Evolutionary conservation across 2,797 vertebrate genomes (phyloP).

Genomic region (Gymnothorax reevesii): DNA sequence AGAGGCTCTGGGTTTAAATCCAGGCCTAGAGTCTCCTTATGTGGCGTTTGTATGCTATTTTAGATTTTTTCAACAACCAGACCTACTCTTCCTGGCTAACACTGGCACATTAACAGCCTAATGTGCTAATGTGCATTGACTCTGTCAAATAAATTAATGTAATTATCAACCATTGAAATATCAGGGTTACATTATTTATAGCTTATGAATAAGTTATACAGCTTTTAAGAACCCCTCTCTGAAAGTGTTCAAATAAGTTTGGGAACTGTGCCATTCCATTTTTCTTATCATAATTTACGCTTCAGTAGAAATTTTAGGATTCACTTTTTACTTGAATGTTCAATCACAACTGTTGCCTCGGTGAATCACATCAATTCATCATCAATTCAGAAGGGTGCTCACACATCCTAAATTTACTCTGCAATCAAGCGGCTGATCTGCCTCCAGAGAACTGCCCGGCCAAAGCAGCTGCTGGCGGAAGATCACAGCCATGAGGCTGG

Average conservation of each 20-base stretch:
- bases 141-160: too few relatives aligned
- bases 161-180: background rate
- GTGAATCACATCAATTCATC: background rate
- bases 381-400: constrained; percentile 6
- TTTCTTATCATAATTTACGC: background rate
- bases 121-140: too few relatives aligned
- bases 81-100: too few relatives aligned
- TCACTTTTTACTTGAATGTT: background rate
- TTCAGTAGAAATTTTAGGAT: background rate
- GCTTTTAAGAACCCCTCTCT: background rate
- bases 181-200: background rate
- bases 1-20: too few relatives aligned
- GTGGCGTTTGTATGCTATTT: too few relatives aligned
- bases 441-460: background rate
- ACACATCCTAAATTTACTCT: background rate
- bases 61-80: too few relatives aligned
- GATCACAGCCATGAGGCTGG: background rate
- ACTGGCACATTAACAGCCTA: too few relatives aligned
- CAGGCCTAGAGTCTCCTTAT: too few relatives aligned
- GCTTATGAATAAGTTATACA: background rate
- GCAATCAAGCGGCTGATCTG: background rate
- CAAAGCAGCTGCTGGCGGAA: background rate
- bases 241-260: background rate
- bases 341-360: background rate
- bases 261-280: background rate